Conservation (phyloP, 2,113 vertebrate genomes). For the Lophotis ruficrista region DNA sequence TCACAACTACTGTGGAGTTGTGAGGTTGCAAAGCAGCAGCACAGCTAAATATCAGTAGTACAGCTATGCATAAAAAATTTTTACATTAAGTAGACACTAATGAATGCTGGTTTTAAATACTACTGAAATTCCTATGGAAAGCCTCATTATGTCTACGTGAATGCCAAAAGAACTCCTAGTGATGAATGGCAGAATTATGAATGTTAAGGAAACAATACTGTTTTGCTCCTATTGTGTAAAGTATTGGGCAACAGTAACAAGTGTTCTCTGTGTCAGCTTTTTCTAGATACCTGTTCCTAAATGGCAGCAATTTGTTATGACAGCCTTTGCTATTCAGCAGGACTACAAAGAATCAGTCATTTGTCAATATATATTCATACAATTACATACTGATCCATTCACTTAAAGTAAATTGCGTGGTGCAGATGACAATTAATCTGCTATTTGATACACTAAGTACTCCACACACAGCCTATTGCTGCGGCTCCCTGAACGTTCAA, state of each 20-base stretch:
- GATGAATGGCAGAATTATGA: neutral
- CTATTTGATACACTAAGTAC: neutral
- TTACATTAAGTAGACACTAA: neutral
- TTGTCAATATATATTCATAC: conserved; percentile 49
- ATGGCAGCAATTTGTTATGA: conserved; percentile 69
- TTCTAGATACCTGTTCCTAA: conserved; percentile 51
- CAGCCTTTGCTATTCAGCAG: conserved; percentile 49
- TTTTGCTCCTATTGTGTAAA: conserved; percentile 9
- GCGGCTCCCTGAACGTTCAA: neutral
- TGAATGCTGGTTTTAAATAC: neutral
- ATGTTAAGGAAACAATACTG: conserved; percentile 33
- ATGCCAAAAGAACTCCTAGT: neutral
- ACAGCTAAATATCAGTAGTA: neutral
- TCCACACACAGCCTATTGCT: neutral
- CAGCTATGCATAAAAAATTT: neutral
- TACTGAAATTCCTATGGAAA: neutral
- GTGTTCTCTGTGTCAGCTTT: conserved; percentile 5
- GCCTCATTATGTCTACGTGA: neutral
- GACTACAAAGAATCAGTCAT: conserved; percentile 42
- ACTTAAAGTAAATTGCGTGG: neutral
- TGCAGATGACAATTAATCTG: conserved; percentile 38
- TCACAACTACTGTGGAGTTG: neutral
- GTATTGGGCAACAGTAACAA: conserved; percentile 9
- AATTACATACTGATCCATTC: conserved; percentile 7
- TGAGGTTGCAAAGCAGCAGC: neutral